Conservation (phyloP, 1,140 invertebrate genomes). For the Drosophila trapezifrons region DNA sequence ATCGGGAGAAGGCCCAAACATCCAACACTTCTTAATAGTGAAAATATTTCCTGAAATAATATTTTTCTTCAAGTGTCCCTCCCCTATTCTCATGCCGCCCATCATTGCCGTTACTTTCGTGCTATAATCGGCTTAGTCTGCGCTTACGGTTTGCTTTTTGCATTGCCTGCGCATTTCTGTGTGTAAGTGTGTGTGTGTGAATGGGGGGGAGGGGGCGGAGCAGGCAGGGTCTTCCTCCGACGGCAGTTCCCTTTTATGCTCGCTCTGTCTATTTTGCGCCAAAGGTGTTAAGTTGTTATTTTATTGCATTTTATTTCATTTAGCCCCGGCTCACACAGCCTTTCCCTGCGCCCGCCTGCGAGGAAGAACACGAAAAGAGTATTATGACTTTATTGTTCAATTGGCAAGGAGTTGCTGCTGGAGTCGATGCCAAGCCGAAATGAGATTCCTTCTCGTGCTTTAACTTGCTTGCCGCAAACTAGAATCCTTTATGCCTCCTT, state of each 20-base stretch:
- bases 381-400: conserved; percentile 63
- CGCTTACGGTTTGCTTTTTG: conserved; percentile 80
- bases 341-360: conserved; percentile 12
- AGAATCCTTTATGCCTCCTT: conserved; percentile 13
- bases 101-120: conserved; percentile 70
- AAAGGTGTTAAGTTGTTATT: conserved; percentile 68
- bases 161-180: conserved; percentile 76
- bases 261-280: conserved; percentile 54
- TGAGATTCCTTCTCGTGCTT: conserved; percentile 8
- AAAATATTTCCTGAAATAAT: not conserved
- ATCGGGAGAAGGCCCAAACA: too few relatives aligned
- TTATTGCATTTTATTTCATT: conserved; percentile 69
- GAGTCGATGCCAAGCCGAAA: not conserved
- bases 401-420: conserved; percentile 38
- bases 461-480: conserved; percentile 13
- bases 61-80: conserved; percentile 2
- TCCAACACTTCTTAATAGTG: too few relatives aligned
- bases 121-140: conserved; percentile 81
- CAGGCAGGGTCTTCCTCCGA: not conserved
- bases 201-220: not conserved
- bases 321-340: conserved; percentile 36
- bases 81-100: conserved; percentile 10
- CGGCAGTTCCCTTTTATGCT: conserved; percentile 54
- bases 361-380: conserved; percentile 39
- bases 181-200: conserved; percentile 6